A percentile compares a stretch with the other conserved stretches of the same genome.
Conservation (phyloP, 2,888 invertebrate species). For the Malthinus flaveolus region DNA sequence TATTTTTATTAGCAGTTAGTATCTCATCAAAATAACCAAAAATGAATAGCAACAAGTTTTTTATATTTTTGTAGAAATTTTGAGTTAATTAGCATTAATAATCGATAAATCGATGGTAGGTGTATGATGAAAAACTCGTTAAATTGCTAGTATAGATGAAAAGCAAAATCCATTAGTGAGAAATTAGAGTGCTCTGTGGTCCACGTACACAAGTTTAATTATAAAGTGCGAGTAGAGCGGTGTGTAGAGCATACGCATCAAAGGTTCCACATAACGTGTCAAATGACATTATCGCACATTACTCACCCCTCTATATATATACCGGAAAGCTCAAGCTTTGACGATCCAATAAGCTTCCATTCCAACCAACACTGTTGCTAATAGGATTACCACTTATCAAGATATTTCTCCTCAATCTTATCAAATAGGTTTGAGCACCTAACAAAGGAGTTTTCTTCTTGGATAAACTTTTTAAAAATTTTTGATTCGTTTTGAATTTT, state of each 20-base stretch:
- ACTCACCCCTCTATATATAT: constrained; percentile 29
- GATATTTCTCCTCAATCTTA: constrained; percentile 21
- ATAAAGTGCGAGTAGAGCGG: constrained; percentile 41
- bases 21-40: not conserved
- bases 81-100: constrained; percentile 9
- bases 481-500: not conserved
- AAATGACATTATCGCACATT: constrained; percentile 40
- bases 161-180: constrained; percentile 48
- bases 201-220: constrained; percentile 48
- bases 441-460: not conserved
- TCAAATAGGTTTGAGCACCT: constrained; percentile 4
- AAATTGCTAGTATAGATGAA: constrained; percentile 43
- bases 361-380: constrained; percentile 33
- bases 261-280: constrained; percentile 40
- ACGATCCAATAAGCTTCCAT: constrained; percentile 37
- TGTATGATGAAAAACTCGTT: constrained; percentile 24
- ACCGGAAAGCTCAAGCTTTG: constrained; percentile 35
- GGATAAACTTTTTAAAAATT: constrained; percentile 2
- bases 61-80: not conserved
- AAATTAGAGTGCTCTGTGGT: constrained; percentile 44
- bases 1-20: not conserved
- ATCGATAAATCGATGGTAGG: constrained; percentile 26
- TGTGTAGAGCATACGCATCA: constrained; percentile 38
- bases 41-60: not conserved
- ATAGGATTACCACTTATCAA: constrained; percentile 33